Conservation (phyloP, 2,797 vertebrate species). For the Euthynnus affinis region DNA sequence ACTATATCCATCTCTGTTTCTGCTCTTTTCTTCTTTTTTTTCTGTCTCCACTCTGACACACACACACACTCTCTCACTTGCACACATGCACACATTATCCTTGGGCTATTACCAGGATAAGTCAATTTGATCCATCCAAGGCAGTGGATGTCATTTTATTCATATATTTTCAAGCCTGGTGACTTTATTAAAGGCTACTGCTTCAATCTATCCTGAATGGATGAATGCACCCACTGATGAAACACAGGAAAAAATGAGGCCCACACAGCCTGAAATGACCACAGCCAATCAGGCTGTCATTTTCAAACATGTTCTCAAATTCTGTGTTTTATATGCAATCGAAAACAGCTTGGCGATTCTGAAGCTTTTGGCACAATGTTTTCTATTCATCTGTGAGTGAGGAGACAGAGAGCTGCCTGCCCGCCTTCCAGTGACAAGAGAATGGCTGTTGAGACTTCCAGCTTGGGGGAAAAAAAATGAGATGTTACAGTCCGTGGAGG, state of each 20-base stretch:
- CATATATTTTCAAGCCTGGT: slow-evolving; percentile 85
- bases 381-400: slow-evolving; percentile 80
- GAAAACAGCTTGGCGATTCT: slow-evolving; percentile 75
- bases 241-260: slow-evolving; percentile 79
- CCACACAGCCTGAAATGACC: slow-evolving; percentile 82
- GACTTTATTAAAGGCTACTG: slow-evolving; percentile 86
- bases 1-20: slow-evolving; percentile 76
- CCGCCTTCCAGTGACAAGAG: slow-evolving; percentile 80
- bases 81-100: slow-evolving; percentile 79
- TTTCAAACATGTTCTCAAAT: slow-evolving; percentile 76
- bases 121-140: slow-evolving; percentile 85
- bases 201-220: slow-evolving; percentile 84
- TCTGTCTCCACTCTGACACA: slow-evolving; percentile 25
- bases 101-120: slow-evolving; percentile 85
- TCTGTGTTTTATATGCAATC: slow-evolving; percentile 79
- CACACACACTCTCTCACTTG: slow-evolving; percentile 50
- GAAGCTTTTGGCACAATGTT: slow-evolving; percentile 79
- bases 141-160: slow-evolving; percentile 85
- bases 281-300: slow-evolving; percentile 81
- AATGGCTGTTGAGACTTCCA: slow-evolving; percentile 82
- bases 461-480: slow-evolving; percentile 75
- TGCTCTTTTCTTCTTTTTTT: slow-evolving; percentile 52
- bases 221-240: slow-evolving; percentile 85
- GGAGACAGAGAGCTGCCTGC: slow-evolving; percentile 76
- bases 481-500: slow-evolving; percentile 81